A percentile compares a stretch with the other conserved stretches of the same genome.
Evolutionary conservation across 2,888 invertebrate species (phyloP).

Genomic region (Ochropacha duplaris): DNA sequence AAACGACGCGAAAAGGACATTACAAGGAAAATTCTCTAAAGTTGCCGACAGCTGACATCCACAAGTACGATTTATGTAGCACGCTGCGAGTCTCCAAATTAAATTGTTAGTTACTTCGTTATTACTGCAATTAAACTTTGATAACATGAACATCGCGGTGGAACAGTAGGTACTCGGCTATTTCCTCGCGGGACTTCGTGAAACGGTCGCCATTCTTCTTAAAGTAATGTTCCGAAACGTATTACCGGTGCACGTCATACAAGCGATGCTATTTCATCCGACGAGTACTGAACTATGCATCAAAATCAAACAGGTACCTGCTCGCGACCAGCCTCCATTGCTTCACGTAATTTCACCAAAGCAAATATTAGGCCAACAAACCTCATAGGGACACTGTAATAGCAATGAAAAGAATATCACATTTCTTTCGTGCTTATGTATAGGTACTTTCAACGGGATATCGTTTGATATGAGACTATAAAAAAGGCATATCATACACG

Average conservation of each 20-base stretch:
- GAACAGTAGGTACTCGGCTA: slow-evolving; percentile 36
- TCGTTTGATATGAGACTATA: slow-evolving; percentile 58
- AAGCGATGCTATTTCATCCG: slow-evolving; percentile 47
- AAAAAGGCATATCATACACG: slow-evolving; percentile 69
- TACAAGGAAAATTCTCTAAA: slow-evolving; percentile 75
- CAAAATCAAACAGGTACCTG: slow-evolving; percentile 79
- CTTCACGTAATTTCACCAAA: slow-evolving; percentile 72
- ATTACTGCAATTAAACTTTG: slow-evolving; percentile 75
- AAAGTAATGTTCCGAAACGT: slow-evolving; percentile 21
- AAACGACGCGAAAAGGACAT: slow-evolving; percentile 76
- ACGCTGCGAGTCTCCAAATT: slow-evolving; percentile 66
- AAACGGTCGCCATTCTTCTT: slow-evolving; percentile 2
- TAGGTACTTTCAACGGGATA: slow-evolving; percentile 48
- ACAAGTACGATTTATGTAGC: slow-evolving; percentile 77
- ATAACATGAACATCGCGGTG: slow-evolving; percentile 56
- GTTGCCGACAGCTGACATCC: slow-evolving; percentile 80
- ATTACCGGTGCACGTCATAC: slow-evolving; percentile 25
- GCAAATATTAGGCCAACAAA: slow-evolving; percentile 76
- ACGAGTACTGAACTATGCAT: slow-evolving; percentile 74
- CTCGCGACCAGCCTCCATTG: slow-evolving; percentile 54
- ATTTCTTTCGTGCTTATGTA: slow-evolving; percentile 48
- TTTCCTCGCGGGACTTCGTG: slow-evolving; percentile 12
- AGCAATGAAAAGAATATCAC: slow-evolving; percentile 68
- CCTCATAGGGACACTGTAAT: slow-evolving; percentile 63
- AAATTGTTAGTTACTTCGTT: slow-evolving; percentile 75